Evolutionary conservation across 2,888 invertebrate species (phyloP), one percentile per base, ranked within the genome.

Genomic region (Allophyes oxyacanthae): DNA sequence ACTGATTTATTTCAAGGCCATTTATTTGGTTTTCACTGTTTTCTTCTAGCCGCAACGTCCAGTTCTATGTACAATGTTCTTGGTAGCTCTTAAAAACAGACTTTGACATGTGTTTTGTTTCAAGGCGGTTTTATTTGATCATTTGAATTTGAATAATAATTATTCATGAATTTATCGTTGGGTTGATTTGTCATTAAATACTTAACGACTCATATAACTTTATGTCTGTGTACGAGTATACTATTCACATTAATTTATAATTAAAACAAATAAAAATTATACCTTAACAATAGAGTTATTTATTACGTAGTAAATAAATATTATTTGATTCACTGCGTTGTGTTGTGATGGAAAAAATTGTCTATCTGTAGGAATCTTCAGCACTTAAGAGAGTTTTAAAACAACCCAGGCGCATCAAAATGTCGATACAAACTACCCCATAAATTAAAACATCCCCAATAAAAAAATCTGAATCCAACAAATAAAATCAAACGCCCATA

Each of bases 401-500:
- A 75, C 75, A 75, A 80, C 73, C 79, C 78, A 81, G 70, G 75
- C 81, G 77, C 72, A 79, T 84, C 78, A 84, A 85, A 85, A 84
- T 51, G 78, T 84, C 85, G 74, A 86, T 87, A 85, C 76, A 72
- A 88, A 86, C 74, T 70, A 75, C 67, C 72, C 81, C 51, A 91
- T 92, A 91, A 91, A 92, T 92, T 85, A 85, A 77, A 79, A 64
- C 81, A 79, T 81, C 83, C 84, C 84, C 67, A 64, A 71, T 65
- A 73, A 81, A 86, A 87, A 87, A 78, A 62, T 74, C 57, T 70
- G 81, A 90, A 86, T 86, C 86, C 83, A 68, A 61, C 65, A 74
- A 64, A 85, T 79, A 83, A 87, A 83, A 87, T 87, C 82, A 81
- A 87, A 82, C 30, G 72, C 63, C 83, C 77, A 91, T 92, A 93